Evolutionary conservation across 2,113 vertebrate genomes (phyloP).

Genomic region (Hemicordylus capensis): DNA sequence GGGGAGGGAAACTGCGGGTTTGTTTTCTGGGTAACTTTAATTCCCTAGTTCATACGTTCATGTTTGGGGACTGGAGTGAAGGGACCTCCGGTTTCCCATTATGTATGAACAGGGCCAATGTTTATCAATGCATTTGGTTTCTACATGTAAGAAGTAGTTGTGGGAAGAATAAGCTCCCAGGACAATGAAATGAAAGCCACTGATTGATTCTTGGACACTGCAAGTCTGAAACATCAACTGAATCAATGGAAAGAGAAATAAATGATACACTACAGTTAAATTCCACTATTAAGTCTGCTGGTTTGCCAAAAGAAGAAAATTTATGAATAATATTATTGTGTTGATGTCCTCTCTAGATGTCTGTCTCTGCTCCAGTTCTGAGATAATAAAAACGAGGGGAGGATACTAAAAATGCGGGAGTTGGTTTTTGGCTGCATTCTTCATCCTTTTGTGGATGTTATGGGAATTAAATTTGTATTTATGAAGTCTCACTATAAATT

Average conservation of each 20-base stretch:
- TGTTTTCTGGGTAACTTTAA: no score
- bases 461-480: conserved; percentile 10
- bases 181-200: neutral
- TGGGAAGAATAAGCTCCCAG: neutral
- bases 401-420: neutral
- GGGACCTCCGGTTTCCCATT: no score
- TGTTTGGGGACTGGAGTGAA: no score
- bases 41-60: no score
- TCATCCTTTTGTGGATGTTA: neutral
- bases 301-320: conserved; percentile 6
- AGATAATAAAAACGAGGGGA: neutral
- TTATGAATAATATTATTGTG: conserved; percentile 1
- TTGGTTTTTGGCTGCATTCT: conserved; percentile 2
- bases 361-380: neutral
- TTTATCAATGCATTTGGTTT: neutral
- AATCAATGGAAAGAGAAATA: neutral
- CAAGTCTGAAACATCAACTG: neutral
- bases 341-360: neutral
- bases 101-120: no score
- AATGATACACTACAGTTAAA: neutral
- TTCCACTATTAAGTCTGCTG: neutral
- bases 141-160: neutral
- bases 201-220: neutral
- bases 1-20: no score
- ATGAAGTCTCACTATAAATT: neutral